A percentile compares a stretch with the other conserved stretches of the same genome.
phyloP scores from a whole-genome alignment of 2,888 invertebrate genomes.

The Brachyopa scutellaris region DNA sequence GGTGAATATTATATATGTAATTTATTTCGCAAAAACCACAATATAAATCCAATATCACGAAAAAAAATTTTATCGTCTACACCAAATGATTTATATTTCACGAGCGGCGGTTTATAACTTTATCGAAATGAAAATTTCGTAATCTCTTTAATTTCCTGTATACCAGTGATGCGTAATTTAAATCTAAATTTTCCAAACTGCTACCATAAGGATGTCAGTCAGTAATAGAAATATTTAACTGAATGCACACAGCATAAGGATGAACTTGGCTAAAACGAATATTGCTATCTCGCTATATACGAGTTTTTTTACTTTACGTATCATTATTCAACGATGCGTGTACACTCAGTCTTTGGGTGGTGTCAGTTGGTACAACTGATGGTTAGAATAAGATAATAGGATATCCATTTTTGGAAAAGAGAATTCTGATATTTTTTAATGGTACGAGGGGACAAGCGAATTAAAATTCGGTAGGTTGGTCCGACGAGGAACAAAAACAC shows the following conservation, averaged over 20 bases:
- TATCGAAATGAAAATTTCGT: conserved; percentile 12
- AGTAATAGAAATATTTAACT: background rate
- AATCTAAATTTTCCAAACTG: background rate
- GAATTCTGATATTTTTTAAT: background rate
- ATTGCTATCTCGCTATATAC: conserved; percentile 22
- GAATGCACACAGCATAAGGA: background rate
- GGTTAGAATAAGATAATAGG: background rate
- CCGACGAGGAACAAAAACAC: no score
- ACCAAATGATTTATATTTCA: conserved; percentile 3
- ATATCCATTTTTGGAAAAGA: background rate
- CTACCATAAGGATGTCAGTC: background rate
- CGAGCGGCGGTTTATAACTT: background rate
- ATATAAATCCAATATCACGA: background rate
- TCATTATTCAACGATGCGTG: conserved; percentile 28
- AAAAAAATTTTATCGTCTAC: background rate
- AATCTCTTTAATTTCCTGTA: conserved; percentile 41
- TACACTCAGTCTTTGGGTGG: conserved; percentile 2
- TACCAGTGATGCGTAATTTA: background rate
- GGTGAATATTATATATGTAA: no score
- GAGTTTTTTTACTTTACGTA: conserved; percentile 17
- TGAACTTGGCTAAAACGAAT: conserved; percentile 1
- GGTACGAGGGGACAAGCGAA: no score
- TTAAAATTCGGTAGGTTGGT: no score
- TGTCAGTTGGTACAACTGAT: conserved; percentile 10
- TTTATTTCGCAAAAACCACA: no score